Conservation (phyloP, 2,797 vertebrate genomes). For the Chiroxiphia lanceolata region DNA sequence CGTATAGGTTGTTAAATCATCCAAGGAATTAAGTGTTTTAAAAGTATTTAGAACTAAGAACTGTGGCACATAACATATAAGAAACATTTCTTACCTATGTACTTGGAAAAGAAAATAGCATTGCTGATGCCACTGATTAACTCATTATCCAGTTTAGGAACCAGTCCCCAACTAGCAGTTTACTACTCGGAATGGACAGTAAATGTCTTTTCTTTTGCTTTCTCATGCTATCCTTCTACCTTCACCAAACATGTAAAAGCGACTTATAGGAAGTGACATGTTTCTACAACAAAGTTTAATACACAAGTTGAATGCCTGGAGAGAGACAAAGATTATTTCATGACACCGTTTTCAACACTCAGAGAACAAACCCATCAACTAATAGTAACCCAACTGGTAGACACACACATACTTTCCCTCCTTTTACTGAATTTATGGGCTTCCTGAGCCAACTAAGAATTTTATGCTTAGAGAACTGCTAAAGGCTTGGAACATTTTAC, state of each 20-base stretch:
- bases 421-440: constrained; percentile 14
- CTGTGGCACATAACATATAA: not conserved
- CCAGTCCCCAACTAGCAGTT: not conserved
- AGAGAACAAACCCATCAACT: not conserved
- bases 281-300: not conserved
- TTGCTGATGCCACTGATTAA: not conserved
- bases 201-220: not conserved
- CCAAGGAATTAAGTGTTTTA: constrained; percentile 8
- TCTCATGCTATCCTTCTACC: not conserved
- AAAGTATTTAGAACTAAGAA: not conserved
- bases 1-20: constrained; percentile 41
- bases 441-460: constrained; percentile 7
- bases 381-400: not conserved
- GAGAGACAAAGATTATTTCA: not conserved
- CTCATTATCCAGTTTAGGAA: not conserved
- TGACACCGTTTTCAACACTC: not conserved
- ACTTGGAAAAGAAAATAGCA: constrained; percentile 18
- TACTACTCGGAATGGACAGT: not conserved
- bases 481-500: constrained; percentile 6
- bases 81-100: not conserved
- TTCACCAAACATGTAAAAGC: not conserved
- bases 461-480: constrained; percentile 20
- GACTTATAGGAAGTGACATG: not conserved
- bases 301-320: not conserved
- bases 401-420: not conserved